phyloP scores from a whole-genome alignment of 2,797 vertebrate genomes.

The Darevskia nairensis region DNA sequence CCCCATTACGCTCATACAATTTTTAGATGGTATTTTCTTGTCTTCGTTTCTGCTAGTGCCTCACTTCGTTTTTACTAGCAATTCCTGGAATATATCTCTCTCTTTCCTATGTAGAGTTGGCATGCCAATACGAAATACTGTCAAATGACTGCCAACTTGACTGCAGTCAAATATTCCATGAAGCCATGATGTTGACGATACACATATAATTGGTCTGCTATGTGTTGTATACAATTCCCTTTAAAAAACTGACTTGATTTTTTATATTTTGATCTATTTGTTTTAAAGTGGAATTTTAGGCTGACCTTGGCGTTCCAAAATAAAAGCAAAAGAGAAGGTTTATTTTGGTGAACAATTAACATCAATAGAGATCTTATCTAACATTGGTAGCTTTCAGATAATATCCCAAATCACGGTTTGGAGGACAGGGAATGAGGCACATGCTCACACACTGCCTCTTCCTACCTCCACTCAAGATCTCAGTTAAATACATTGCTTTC shows the following conservation, averaged over 20 bases:
- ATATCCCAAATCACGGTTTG: too few species aligned
- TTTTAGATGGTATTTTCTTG: neutral
- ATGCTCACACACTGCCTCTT: neutral
- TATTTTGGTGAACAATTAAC: neutral
- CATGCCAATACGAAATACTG: neutral
- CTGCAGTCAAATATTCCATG: neutral
- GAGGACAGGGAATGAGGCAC: neutral
- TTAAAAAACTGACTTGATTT: neutral
- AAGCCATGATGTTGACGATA: neutral
- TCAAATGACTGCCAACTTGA: neutral
- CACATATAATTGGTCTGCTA: neutral
- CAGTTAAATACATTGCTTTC: neutral
- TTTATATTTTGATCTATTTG: neutral
- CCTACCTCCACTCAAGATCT: neutral
- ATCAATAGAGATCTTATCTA: neutral
- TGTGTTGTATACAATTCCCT: neutral
- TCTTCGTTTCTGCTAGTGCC: neutral
- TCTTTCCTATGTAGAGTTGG: neutral
- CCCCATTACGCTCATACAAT: neutral
- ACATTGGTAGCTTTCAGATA: neutral
- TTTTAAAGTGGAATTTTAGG: constrained; percentile 1
- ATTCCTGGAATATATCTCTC: neutral
- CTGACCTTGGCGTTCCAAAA: too few species aligned
- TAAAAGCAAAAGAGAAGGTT: neutral
- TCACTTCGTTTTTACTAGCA: neutral